Evolutionary conservation across 2,888 invertebrate species (phyloP).

Genomic region (Troilus luridus): DNA sequence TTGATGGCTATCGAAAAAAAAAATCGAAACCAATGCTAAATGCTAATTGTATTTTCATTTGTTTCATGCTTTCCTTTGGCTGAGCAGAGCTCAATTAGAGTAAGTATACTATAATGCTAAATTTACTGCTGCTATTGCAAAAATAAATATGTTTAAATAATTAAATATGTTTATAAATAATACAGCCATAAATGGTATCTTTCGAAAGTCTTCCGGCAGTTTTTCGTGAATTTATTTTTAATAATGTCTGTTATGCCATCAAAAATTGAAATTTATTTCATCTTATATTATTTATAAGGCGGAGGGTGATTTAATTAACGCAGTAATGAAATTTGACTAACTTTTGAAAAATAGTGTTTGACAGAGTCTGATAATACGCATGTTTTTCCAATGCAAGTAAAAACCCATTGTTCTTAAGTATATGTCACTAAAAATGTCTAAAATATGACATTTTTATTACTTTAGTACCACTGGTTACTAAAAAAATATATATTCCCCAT

Average conservation of each 20-base stretch:
- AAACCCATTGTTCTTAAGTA: neutral
- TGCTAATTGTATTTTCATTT: slow-evolving; percentile 65
- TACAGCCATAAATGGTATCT: neutral
- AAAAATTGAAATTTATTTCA: too few species aligned
- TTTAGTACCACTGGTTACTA: neutral
- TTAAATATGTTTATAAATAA: neutral
- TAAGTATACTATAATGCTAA: slow-evolving; percentile 67
- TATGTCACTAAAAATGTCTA: neutral
- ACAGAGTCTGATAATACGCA: neutral
- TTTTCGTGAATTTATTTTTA: neutral
- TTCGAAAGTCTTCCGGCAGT: neutral
- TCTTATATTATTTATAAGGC: too few species aligned
- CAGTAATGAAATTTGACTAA: neutral
- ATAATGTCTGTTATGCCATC: too few species aligned
- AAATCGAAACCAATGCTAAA: slow-evolving; percentile 30
- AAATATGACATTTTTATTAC: too few species aligned
- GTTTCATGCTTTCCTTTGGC: slow-evolving; percentile 67
- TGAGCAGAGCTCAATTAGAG: slow-evolving; percentile 70
- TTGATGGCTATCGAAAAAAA: slow-evolving; percentile 18
- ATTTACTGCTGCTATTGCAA: slow-evolving; percentile 38
- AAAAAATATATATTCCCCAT: neutral
- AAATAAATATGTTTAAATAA: neutral
- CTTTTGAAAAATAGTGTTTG: neutral
- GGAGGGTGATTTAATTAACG: neutral
- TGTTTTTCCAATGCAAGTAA: neutral